Evolutionary conservation across 1,140 invertebrate genomes (phyloP).

Genomic region (Cyphomyrmex costatus): DNA sequence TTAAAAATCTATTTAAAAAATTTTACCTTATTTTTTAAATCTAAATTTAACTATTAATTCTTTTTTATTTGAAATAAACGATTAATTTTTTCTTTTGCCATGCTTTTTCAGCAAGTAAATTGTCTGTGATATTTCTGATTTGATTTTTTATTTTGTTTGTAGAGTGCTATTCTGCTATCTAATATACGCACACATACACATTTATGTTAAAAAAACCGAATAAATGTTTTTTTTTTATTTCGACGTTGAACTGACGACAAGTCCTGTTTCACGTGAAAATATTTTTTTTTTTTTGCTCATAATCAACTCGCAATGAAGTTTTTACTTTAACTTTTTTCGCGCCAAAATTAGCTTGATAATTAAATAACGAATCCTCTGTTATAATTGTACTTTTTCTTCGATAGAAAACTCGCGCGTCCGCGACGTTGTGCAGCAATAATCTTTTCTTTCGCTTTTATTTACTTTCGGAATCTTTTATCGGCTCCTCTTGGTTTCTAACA

Average conservation of each 20-base stretch:
- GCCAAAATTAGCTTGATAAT: constrained; percentile 12
- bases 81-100: not conserved
- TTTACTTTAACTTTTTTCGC: not conserved
- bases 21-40: not conserved
- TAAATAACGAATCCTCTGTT: constrained; percentile 30
- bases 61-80: not conserved
- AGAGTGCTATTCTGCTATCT: not conserved
- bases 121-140: constrained; percentile 27
- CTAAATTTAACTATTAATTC: not conserved
- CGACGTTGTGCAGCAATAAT: not conserved
- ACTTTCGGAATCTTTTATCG: constrained; percentile 45
- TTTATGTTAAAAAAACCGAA: constrained; percentile 12
- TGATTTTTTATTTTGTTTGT: constrained; percentile 43
- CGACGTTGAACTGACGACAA: constrained; percentile 7
- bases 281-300: not conserved
- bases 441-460: constrained; percentile 23
- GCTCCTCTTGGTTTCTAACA: constrained; percentile 27
- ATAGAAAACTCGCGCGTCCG: not conserved
- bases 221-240: constrained; percentile 29
- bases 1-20: not conserved
- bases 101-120: constrained; percentile 20
- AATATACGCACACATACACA: not conserved
- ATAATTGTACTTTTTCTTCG: not conserved
- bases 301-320: not conserved
- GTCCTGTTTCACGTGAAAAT: constrained; percentile 29